Evolutionary conservation across 2,113 vertebrate species (phyloP).

Genomic region (Prunella himalayana): DNA sequence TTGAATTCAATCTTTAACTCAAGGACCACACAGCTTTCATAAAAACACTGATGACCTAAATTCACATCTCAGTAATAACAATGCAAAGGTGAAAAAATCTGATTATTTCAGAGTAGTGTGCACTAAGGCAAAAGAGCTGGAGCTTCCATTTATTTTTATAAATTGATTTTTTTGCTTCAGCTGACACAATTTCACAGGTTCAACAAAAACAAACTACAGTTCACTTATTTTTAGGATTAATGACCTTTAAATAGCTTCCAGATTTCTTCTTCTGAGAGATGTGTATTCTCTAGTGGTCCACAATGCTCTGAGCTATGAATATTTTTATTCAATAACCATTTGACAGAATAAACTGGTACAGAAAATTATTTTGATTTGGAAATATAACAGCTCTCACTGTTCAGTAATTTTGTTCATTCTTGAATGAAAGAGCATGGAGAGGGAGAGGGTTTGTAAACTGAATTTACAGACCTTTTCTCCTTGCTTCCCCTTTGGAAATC

Average conservation of each 20-base stretch:
- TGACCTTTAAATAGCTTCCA: neutral
- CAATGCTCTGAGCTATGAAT: neutral
- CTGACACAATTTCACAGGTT: neutral
- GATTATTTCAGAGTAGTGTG: neutral
- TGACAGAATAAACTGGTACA: neutral
- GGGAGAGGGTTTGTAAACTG: neutral
- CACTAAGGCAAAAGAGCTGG: neutral
- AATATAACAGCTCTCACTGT: neutral
- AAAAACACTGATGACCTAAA: neutral
- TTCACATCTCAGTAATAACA: neutral
- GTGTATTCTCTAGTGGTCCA: neutral
- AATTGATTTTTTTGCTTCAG: neutral
- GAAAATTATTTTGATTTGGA: neutral
- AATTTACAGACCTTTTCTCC: constrained; percentile 81
- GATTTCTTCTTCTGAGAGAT: neutral
- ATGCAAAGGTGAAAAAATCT: neutral
- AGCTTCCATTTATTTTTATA: neutral
- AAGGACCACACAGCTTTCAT: neutral
- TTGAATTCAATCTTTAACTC: neutral
- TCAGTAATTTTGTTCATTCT: neutral
- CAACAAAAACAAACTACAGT: neutral
- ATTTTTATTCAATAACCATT: neutral
- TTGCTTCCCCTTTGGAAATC: constrained; percentile 86
- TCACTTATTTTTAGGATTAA: constrained; percentile 2
- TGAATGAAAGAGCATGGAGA: neutral